Evolutionary conservation across 2,888 invertebrate species (phyloP).

Genomic region (Dryocosmus kuriphilus): DNA sequence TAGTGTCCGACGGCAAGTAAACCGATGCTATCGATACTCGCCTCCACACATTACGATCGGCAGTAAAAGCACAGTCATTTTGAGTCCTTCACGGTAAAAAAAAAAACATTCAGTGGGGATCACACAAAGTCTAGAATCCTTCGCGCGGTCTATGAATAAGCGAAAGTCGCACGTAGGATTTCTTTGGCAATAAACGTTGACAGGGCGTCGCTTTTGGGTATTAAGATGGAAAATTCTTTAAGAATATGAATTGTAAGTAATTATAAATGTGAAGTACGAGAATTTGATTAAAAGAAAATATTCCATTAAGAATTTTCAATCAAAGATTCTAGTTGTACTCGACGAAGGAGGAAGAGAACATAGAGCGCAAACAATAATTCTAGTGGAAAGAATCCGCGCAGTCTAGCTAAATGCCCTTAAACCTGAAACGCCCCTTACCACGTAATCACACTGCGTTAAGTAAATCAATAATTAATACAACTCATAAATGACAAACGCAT

Average conservation of each 20-base stretch:
- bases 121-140: slow-evolving; percentile 35
- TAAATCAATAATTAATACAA: slow-evolving; percentile 27
- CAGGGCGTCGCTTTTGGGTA: slow-evolving; percentile 22
- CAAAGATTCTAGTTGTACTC: slow-evolving; percentile 23
- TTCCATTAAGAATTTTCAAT: not conserved
- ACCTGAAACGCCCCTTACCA: slow-evolving; percentile 33
- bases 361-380: slow-evolving; percentile 2
- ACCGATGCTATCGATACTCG: slow-evolving; percentile 12
- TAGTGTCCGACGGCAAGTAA: not conserved
- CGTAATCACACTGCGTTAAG: slow-evolving; percentile 37
- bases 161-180: slow-evolving; percentile 15
- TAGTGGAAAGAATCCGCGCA: slow-evolving; percentile 19
- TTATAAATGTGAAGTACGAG: not conserved
- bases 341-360: not conserved
- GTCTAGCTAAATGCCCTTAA: slow-evolving; percentile 33
- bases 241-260: not conserved
- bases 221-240: slow-evolving; percentile 12
- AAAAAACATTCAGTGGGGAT: slow-evolving; percentile 21
- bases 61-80: slow-evolving; percentile 29
- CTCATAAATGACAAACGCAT: slow-evolving; percentile 27
- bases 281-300: not conserved
- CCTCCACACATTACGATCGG: slow-evolving; percentile 1
- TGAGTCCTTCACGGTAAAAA: slow-evolving; percentile 18
- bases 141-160: slow-evolving; percentile 6
- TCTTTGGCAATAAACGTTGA: slow-evolving; percentile 33